These are phyloP conservation scores for Trissoscelio sp. DNA, from an alignment of 2,888 invertebrate genomes.

Conservation along the genomic window DNA sequence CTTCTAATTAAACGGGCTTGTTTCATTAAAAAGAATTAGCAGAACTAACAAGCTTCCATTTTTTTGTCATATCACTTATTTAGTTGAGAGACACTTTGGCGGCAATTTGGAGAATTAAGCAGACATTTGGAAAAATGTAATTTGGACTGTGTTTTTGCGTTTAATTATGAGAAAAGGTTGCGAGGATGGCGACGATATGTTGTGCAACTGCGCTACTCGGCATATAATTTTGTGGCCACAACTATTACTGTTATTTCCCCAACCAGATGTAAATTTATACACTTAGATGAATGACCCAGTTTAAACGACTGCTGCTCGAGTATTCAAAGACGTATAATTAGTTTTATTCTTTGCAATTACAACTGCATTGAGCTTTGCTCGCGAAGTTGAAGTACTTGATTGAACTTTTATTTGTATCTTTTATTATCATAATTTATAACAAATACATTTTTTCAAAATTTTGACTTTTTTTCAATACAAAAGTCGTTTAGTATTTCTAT, in stretches of 20 bases:
- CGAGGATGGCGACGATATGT: slow-evolving; percentile 1
- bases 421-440: too few relatives aligned
- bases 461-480: too few relatives aligned
- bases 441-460: too few relatives aligned
- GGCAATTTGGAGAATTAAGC: slow-evolving; percentile 1
- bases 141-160: slow-evolving; percentile 8
- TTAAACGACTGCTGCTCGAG: slow-evolving; percentile 10
- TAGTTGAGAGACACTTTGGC: not conserved
- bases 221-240: slow-evolving; percentile 19
- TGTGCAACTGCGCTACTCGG: not conserved
- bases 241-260: slow-evolving; percentile 21
- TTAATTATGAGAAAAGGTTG: slow-evolving; percentile 29
- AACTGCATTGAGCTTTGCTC: not conserved
- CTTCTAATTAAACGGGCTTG: too few relatives aligned
- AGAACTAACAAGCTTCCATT: too few relatives aligned
- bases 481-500: too few relatives aligned
- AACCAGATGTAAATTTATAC: slow-evolving; percentile 34
- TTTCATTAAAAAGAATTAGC: not conserved
- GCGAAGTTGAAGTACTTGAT: not conserved
- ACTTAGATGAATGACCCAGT: slow-evolving; percentile 38
- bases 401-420: too few relatives aligned
- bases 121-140: slow-evolving; percentile 12
- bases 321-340: slow-evolving; percentile 24
- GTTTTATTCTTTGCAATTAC: slow-evolving; percentile 25
- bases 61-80: slow-evolving; percentile 7